These are phyloP conservation scores for Dunckerocampus dactyliophorus DNA, from an alignment of 2,113 vertebrate species.

Conservation along the genomic window DNA sequence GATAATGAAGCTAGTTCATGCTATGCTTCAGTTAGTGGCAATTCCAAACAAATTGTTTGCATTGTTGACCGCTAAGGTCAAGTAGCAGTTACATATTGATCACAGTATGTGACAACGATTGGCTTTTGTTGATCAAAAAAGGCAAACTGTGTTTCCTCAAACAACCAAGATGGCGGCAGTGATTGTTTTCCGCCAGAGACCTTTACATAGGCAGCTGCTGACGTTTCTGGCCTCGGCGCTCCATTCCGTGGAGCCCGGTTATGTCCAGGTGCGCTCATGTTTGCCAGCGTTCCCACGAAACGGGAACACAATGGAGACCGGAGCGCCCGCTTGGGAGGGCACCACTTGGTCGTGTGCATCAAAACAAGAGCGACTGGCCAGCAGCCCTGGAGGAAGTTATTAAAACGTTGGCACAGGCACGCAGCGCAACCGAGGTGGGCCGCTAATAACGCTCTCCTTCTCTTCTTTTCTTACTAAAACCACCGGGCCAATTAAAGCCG, in stretches of 20 bases:
- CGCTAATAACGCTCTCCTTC: slow-evolving; percentile 67
- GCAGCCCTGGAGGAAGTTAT: slow-evolving; percentile 72
- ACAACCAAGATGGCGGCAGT: no score
- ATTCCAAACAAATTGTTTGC: no score
- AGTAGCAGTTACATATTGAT: no score
- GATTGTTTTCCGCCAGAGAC: no score
- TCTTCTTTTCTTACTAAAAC: slow-evolving; percentile 68
- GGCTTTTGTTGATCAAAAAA: no score
- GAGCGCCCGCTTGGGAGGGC: slow-evolving; percentile 42
- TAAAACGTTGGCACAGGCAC: slow-evolving; percentile 70
- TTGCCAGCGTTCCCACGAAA: slow-evolving; percentile 38
- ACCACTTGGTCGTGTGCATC: slow-evolving; percentile 53
- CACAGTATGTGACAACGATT: no score
- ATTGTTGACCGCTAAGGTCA: no score
- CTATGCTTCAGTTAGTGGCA: no score
- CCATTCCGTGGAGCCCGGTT: slow-evolving; percentile 1
- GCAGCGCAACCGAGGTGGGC: slow-evolving; percentile 61
- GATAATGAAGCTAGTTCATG: no score
- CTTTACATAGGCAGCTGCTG: no score
- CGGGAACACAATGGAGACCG: slow-evolving; percentile 34
- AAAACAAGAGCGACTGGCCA: slow-evolving; percentile 64
- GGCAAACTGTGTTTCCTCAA: no score
- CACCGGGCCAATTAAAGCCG: slow-evolving; percentile 71
- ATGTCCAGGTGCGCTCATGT: slow-evolving; percentile 29
- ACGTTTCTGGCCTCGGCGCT: background rate